Conservation (phyloP, 2,113 vertebrate genomes). For the Canis aureus region DNA sequence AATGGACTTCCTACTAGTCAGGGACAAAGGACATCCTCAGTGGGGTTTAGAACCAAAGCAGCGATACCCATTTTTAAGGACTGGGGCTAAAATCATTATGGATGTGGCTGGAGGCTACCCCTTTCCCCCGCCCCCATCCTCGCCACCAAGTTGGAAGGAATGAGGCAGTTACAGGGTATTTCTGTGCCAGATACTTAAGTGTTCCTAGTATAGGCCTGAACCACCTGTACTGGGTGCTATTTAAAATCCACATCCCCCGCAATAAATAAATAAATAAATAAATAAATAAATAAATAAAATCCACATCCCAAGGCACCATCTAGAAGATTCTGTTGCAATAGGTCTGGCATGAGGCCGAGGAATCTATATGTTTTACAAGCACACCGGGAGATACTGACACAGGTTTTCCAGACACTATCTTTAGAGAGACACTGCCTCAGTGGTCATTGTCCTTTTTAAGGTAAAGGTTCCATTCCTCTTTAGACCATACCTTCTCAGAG, state of each 20-base stretch:
- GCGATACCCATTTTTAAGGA: not conserved
- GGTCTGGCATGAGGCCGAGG: not conserved
- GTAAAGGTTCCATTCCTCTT: constrained; percentile 59
- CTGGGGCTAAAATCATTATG: not conserved
- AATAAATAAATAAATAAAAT: not conserved
- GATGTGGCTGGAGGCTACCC: not conserved
- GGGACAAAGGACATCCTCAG: not conserved
- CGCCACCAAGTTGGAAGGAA: constrained; percentile 40
- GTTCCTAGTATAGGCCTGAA: not conserved
- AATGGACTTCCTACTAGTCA: not conserved
- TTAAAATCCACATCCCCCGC: not conserved
- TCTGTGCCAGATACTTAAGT: not conserved
- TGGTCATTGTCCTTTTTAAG: constrained; percentile 21
- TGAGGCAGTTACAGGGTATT: constrained; percentile 47
- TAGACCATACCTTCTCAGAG: constrained; percentile 73
- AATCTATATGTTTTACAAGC: not conserved
- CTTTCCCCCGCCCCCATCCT: no score
- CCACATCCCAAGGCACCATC: not conserved
- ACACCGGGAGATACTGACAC: not conserved
- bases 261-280: no score
- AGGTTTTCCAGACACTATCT: not conserved
- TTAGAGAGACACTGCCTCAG: not conserved
- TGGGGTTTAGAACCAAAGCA: not conserved
- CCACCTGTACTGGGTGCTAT: not conserved
- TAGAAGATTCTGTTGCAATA: not conserved